Base-by-base conservation (phyloP, 1,140 invertebrate species). In the Drosophila tropicalis region DNA sequence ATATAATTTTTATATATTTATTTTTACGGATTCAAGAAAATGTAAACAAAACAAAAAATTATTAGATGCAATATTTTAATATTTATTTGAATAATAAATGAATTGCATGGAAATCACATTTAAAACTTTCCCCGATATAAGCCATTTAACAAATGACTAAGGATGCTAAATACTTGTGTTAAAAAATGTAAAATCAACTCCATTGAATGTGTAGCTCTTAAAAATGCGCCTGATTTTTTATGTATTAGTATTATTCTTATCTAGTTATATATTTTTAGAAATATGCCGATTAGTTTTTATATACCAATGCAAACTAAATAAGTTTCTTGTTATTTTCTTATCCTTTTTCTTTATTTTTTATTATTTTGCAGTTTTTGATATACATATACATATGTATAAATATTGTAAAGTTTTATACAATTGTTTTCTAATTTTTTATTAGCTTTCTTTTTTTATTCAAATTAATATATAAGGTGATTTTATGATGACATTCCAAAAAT, bases 401-500 rank as follows among this genome's bases (percentile, higher is more conserved):
- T 76, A 79, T 73, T 62, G 77, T 72, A 75, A 62, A 75, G 44
- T 58, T 78, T 78, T 65, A 68, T 73, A 70, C 61, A 70, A 72
- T 67, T 55, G 63, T 62, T 67, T 72, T 67, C 55, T 81, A 68
- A 40, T 15, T 39, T 66, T 29, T 29, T 6, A 29, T 29, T 63
- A 67, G 34, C 29, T 44, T 69, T 67, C 54, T 76, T 78, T 65
- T 74, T 80, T 51, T 22, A 36, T 36, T 17, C 64, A 71, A 51
- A 61, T 75, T 76, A 87, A 63, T 54, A 34, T 10, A 55, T 83
- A 84, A 80, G 84, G 54, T 57, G 76, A 84, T 89, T 89, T 87
- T 80, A 87, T 80, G 84, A 87, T 78, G 84, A 84, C 84, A 87
- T 87, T 87, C 84, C 84, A 87, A 87, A 87, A 72, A 87, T 83